These are phyloP conservation scores for Tamandua tetradactyla DNA, from an alignment of 2,797 vertebrate genomes.

Conservation along the genomic window DNA sequence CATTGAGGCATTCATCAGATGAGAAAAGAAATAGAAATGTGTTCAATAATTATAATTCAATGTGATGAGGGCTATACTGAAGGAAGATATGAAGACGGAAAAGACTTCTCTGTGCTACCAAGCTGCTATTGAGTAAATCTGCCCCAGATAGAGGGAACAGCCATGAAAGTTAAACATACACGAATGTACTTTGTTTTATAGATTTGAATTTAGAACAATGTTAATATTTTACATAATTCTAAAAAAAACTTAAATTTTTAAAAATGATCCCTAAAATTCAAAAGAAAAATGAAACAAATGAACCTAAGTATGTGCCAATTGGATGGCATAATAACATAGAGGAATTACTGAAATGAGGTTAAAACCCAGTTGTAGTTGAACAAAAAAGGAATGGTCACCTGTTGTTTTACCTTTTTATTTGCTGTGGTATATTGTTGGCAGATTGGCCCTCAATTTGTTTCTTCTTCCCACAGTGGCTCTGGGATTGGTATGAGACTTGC, in stretches of 20 bases:
- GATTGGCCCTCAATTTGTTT: not conserved
- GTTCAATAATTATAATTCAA: not conserved
- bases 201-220: not conserved
- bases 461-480: not conserved
- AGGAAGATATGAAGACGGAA: not conserved
- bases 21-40: not conserved
- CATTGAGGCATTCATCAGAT: not conserved
- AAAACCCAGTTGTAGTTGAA: not conserved
- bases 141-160: not conserved
- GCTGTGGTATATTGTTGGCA: not conserved
- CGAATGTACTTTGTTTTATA: not conserved
- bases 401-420: not conserved
- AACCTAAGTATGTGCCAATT: not conserved
- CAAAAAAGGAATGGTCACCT: not conserved
- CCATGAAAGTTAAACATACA: not conserved
- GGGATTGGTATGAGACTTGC: not conserved
- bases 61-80: not conserved
- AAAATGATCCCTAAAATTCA: not conserved
- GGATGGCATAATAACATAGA: not conserved
- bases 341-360: not conserved
- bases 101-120: not conserved
- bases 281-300: not conserved
- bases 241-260: not conserved
- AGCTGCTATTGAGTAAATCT: not conserved
- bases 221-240: not conserved